Base-by-base conservation (phyloP, 2,888 invertebrate genomes). In the Agrotis clavis region DNA sequence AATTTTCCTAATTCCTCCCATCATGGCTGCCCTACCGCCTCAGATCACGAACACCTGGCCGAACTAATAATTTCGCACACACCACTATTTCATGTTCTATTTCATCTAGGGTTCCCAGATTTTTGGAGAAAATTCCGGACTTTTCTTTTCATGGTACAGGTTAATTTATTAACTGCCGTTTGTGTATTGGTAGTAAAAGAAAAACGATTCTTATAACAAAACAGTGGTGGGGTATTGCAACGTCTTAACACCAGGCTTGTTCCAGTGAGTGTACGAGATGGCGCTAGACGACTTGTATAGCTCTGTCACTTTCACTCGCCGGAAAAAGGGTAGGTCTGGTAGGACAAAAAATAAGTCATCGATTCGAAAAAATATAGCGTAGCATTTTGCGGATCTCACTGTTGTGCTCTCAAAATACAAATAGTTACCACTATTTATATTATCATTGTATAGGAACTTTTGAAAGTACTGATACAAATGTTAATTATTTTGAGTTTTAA, bases 1-100 rank as follows among this genome's bases (percentile, higher is more conserved):
- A 56, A 30, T 48, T 64, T 47, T 9, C 61, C 45, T 57, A 66
- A 61, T 51, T 60, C 9, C 35, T 57, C 19, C 14, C 35, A 19
- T 11, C 68, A 63, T 80, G 76, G 80, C 78, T 60, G 79, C 87
- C 87, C 86, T 86, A 87, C 79, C 61, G 51, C 57, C 81, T 71
- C 80, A 78, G 65, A 88, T 89, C 90, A 88, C 89, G 88, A 89
- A 87, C 91, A 90, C 89, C 88, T 91, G 89, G 86, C 74, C 82
- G 75, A 89, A 88, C 90, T 90, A 89, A 92, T 92, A 90, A 93
- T 94, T 94, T 92, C 77, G 83, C 89, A 80, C 84, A 83, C 78
- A 87, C 86, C 88, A 88, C 86, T 84, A 86, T 88, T 88, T 82
- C 79, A 84, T 76, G 76, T 90, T 88, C 88, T 87, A 90, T 88